Percentiles rank a stretch among this genome's conserved stretches.
Evolutionary conservation across 2,888 invertebrate species (phyloP).

Genomic region (Napeogenes inachia): DNA sequence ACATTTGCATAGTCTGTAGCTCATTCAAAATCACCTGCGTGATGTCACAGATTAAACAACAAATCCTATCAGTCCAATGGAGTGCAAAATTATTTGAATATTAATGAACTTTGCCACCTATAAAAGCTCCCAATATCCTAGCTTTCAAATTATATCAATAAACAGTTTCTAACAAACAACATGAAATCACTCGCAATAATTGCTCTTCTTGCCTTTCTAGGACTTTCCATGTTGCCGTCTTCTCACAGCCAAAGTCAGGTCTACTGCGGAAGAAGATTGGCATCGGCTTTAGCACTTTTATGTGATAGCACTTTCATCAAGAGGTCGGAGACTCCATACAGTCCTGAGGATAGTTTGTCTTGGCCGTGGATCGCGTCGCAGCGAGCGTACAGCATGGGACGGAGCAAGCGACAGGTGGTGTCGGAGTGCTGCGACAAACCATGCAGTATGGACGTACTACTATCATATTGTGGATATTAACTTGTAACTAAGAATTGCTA

Average conservation of each 20-base stretch:
- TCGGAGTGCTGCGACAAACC: slow-evolving; percentile 44
- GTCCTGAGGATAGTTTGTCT: slow-evolving; percentile 2
- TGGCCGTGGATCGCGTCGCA: slow-evolving; percentile 37
- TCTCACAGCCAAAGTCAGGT: slow-evolving; percentile 15
- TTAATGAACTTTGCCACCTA: slow-evolving; percentile 11
- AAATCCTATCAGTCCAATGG: not conserved
- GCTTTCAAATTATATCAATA: not conserved
- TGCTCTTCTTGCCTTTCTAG: slow-evolving; percentile 9
- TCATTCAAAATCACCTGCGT: not conserved
- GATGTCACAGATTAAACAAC: not conserved
- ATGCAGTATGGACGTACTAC: slow-evolving; percentile 31
- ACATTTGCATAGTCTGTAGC: not conserved
- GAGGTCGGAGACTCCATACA: slow-evolving; percentile 13
- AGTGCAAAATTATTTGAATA: slow-evolving; percentile 6
- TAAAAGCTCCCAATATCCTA: slow-evolving; percentile 9
- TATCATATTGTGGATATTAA: slow-evolving; percentile 22
- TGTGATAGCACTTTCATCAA: slow-evolving; percentile 24
- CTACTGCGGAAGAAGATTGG: slow-evolving; percentile 27
- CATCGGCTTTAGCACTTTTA: slow-evolving; percentile 29
- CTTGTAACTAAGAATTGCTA: not conserved
- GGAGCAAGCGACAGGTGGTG: slow-evolving; percentile 38
- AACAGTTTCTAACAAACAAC: slow-evolving; percentile 1
- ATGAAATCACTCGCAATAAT: slow-evolving; percentile 2
- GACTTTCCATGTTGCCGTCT: slow-evolving; percentile 3
- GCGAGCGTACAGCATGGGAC: slow-evolving; percentile 29